Percentiles rank a stretch among this genome's conserved stretches.
These are phyloP conservation scores for Propsilocerus akamusi DNA, from an alignment of 1,140 invertebrate genomes.

Conservation along the genomic window DNA sequence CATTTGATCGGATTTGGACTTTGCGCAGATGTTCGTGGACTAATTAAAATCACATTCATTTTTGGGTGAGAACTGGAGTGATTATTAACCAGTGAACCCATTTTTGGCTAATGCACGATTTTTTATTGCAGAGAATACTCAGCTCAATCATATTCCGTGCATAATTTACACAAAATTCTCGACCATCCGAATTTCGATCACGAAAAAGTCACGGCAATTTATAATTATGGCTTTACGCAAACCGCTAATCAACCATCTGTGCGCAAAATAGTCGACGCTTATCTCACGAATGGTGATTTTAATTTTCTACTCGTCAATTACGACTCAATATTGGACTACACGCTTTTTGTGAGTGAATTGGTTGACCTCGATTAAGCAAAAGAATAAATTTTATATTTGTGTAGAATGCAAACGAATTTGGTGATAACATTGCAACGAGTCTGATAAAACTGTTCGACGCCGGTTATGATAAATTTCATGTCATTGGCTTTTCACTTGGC, in stretches of 20 bases:
- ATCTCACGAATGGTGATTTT: not conserved
- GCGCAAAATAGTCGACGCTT: not conserved
- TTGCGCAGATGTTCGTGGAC: not conserved
- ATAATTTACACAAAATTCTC: not conserved
- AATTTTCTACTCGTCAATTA: not conserved
- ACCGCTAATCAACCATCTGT: not conserved
- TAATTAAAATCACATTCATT: not conserved
- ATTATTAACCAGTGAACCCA: too few species aligned
- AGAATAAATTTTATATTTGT: not conserved
- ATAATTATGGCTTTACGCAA: not conserved
- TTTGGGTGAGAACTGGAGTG: not conserved
- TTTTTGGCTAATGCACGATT: too few species aligned
- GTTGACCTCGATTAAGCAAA: not conserved
- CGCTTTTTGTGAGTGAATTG: not conserved
- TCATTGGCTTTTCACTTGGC: not conserved
- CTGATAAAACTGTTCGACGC: not conserved
- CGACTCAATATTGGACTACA: not conserved
- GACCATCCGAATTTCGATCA: not conserved
- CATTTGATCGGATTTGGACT: not conserved
- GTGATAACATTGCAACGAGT: not conserved
- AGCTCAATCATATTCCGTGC: not conserved
- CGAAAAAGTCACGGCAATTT: not conserved
- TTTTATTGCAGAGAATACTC: not conserved
- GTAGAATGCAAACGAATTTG: not conserved
- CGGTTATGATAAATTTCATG: not conserved